Evolutionary conservation across 2,888 invertebrate genomes (phyloP).

Genomic region (Xestoiulus laeticollis): DNA sequence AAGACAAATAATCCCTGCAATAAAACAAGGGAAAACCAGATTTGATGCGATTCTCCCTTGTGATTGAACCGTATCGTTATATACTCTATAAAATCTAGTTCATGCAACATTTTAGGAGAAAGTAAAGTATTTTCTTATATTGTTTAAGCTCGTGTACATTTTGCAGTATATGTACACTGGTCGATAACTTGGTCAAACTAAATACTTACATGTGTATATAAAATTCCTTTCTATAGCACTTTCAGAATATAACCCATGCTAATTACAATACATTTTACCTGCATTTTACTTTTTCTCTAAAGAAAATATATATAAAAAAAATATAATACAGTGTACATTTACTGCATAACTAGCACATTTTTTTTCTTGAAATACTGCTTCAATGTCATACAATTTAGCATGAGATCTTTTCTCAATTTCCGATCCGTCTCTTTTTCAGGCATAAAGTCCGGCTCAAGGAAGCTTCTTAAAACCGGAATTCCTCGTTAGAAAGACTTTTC

Average conservation of each 20-base stretch:
- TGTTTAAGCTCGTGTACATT: too few species aligned
- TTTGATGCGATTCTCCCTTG: neutral
- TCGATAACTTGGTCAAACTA: too few species aligned
- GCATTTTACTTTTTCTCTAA: too few species aligned
- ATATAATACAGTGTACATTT: neutral
- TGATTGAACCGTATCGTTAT: neutral
- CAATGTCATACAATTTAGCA: neutral
- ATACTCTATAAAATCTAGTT: neutral
- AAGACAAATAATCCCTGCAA: slow-evolving; percentile 22
- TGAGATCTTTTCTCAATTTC: neutral
- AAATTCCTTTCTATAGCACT: too few species aligned
- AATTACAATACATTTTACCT: too few species aligned
- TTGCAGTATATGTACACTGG: too few species aligned
- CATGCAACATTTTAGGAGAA: neutral
- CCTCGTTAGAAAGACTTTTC: neutral
- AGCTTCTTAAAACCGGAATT: neutral
- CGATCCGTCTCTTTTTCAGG: neutral
- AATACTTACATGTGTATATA: too few species aligned
- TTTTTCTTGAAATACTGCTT: neutral
- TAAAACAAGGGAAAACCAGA: neutral
- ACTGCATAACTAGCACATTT: neutral
- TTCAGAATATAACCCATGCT: too few species aligned
- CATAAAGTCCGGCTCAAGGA: neutral
- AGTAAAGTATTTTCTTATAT: neutral
- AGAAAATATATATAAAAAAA: too few species aligned